Evolutionary conservation across 1,140 invertebrate species (phyloP), one percentile per base, ranked within the genome.

Genomic region (Caenorhabditis brenneri): DNA sequence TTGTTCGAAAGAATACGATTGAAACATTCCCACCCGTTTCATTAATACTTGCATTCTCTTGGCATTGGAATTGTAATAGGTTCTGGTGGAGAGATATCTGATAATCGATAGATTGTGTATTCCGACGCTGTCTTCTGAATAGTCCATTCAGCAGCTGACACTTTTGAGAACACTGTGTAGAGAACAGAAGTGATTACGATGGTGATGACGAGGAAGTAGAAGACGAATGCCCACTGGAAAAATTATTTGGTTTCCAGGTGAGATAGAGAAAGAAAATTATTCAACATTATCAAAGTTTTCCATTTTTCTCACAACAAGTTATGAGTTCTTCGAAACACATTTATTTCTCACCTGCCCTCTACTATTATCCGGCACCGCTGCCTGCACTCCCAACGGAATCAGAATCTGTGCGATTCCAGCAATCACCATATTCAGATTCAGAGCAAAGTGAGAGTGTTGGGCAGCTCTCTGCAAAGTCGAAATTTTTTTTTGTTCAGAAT

Each of bases 71-170:
- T 74, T 12, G 65, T 74, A 36, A 74, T 74, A 22, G 65, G 65
- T 42, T 74, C 65, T 15, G 65, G 65, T 27, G 65, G 65, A 12
- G 65, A 74, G 7, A 74, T 74, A 19, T 74, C 65, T 12, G 65
- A 74, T 31, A 74, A 24, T 74, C 65, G 65, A 27, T 74, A 74
- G n/a, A 74, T 74, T 6, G 78, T 80, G 48, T 80, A 53, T n/a
- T 53, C 79, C 12, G 79, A 80, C 29, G 15, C 22, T 16, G 3
- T 74, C 16, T 83, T 74, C 33, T 48, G 24, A 9, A 22, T 65
- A n/a, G 84, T 81, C 84, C 84, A 85, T 53, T 85, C 53, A 22
- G 84, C 80, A n/a, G 84, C 16, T 79, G 60, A n/a, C 33, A 58
- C 36, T 36, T 65, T 29, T 9, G 84, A 42, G 31, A 81, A 53